phyloP scores from a whole-genome alignment of 2,797 vertebrate species.

The Brachyalestes nurse region DNA sequence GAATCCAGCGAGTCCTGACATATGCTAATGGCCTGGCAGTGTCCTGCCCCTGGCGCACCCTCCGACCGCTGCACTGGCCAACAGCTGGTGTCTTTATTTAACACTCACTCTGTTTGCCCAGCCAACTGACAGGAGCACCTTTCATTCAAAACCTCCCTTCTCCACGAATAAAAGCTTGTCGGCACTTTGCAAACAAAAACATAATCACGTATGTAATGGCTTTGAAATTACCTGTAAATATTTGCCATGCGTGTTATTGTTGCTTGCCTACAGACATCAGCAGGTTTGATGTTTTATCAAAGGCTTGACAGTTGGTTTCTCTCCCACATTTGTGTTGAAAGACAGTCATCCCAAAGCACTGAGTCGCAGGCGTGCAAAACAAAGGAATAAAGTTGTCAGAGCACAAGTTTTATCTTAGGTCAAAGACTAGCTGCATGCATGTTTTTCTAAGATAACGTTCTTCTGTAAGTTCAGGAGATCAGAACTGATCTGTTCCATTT shows the following conservation, averaged over 20 bases:
- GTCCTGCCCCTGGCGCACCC: constrained; percentile 20
- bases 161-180: constrained; percentile 69
- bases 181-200: constrained; percentile 73
- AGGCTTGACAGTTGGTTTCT: constrained; percentile 25
- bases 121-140: constrained; percentile 57
- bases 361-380: neutral
- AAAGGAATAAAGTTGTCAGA: constrained; percentile 6
- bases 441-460: neutral
- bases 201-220: constrained; percentile 76
- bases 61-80: constrained; percentile 21
- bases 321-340: constrained; percentile 9
- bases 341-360: neutral
- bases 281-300: constrained; percentile 44
- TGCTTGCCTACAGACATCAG: constrained; percentile 62
- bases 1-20: constrained; percentile 33
- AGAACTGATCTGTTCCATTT: neutral
- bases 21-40: constrained; percentile 37
- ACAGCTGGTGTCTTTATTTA: constrained; percentile 63
- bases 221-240: constrained; percentile 78
- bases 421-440: neutral
- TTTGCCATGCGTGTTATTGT: constrained; percentile 76
- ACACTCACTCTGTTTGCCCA: constrained; percentile 52
- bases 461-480: neutral
- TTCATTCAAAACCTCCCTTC: constrained; percentile 50
- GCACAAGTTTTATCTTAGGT: neutral